Conservation (phyloP, 2,888 invertebrate genomes). For the Lordiphosa andalusiaca region DNA sequence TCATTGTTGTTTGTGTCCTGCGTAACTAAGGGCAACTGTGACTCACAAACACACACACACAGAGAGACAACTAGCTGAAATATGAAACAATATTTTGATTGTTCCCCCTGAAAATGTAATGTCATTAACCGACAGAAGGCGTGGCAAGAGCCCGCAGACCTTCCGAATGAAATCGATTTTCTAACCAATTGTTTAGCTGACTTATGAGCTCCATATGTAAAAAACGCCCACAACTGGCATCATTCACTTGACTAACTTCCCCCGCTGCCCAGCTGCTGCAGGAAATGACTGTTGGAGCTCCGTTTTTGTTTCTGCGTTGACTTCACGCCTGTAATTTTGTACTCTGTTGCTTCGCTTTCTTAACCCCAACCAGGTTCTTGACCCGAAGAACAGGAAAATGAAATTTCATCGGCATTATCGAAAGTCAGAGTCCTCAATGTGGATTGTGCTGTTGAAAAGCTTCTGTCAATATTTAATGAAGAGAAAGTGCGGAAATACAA, state of each 20-base stretch:
- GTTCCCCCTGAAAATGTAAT: constrained; percentile 10
- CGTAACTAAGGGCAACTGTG: constrained; percentile 65
- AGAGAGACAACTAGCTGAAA: constrained; percentile 30
- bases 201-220: constrained; percentile 3
- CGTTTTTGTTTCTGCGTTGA: background rate
- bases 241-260: constrained; percentile 38
- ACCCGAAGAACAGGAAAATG: constrained; percentile 3
- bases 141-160: background rate
- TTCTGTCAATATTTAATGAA: constrained; percentile 10
- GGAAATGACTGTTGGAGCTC: no score
- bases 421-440: constrained; percentile 7
- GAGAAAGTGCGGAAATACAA: constrained; percentile 1
- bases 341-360: constrained; percentile 16
- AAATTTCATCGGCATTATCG: constrained; percentile 4
- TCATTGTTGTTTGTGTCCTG: constrained; percentile 52
- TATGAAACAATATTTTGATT: constrained; percentile 36
- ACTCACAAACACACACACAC: constrained; percentile 17
- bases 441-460: constrained; percentile 3
- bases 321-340: constrained; percentile 27
- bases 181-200: no score
- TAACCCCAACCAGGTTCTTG: constrained; percentile 43
- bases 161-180: constrained; percentile 22
- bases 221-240: constrained; percentile 8
- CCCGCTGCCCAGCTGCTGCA: no score
- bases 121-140: constrained; percentile 10